These are phyloP conservation scores for Sminthopsis crassicaudata DNA, from an alignment of 2,113 vertebrate genomes.

Conservation along the genomic window DNA sequence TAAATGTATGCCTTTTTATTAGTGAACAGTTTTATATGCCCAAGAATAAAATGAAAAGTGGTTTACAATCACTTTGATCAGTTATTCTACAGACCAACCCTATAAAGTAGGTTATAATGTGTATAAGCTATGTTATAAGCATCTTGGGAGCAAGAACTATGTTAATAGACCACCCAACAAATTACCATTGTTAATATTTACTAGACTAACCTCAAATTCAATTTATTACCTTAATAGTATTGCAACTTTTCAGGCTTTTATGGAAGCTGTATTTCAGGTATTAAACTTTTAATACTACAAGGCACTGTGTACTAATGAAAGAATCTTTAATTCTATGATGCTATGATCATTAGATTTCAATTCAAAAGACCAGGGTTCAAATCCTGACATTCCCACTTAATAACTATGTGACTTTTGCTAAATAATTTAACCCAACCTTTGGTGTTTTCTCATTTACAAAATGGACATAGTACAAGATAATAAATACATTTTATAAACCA, in stretches of 20 bases:
- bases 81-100: neutral
- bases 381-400: neutral
- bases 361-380: neutral
- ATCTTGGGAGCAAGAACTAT: neutral
- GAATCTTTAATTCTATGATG: neutral
- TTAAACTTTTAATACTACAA: neutral
- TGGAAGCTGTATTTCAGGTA: neutral
- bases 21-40: neutral
- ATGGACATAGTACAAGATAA: neutral
- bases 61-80: neutral
- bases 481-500: neutral
- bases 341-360: neutral
- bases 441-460: neutral
- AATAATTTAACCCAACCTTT: neutral
- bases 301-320: neutral
- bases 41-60: neutral
- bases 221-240: neutral
- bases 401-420: neutral
- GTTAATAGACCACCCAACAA: neutral
- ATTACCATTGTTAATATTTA: conserved; percentile 1
- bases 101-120: neutral
- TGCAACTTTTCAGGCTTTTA: neutral
- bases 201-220: neutral
- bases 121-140: neutral
- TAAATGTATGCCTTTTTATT: neutral